These are phyloP conservation scores for Sepioteuthis lessoniana DNA, from an alignment of 2,888 invertebrate species.

Conservation along the genomic window DNA sequence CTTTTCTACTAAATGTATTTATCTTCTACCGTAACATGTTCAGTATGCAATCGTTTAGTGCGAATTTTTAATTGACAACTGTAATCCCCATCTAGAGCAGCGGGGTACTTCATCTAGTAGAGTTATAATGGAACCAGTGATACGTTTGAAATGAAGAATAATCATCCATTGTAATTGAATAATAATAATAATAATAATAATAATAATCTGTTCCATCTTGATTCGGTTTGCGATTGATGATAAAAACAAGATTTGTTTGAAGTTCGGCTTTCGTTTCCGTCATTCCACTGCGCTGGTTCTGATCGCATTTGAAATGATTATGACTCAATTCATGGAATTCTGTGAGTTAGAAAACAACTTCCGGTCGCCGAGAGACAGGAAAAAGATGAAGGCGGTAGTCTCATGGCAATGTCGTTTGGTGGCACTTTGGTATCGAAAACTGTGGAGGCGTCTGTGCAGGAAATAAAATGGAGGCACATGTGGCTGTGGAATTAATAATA, in stretches of 20 bases:
- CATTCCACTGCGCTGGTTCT: neutral
- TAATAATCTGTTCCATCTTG: no score
- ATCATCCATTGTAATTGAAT: no score
- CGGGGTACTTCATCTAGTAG: no score
- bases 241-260: neutral
- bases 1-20: no score
- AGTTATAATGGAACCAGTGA: no score
- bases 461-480: neutral
- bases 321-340: neutral
- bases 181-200: no score
- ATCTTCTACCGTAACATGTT: no score
- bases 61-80: no score
- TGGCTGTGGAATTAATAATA: neutral
- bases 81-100: no score
- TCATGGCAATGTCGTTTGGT: neutral
- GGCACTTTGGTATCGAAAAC: neutral
- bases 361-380: conserved; percentile 21
- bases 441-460: no score
- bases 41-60: no score
- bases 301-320: neutral
- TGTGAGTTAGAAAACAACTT: neutral
- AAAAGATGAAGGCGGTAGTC: neutral
- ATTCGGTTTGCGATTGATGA: neutral
- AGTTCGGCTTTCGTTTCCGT: neutral
- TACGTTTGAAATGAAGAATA: no score